These are phyloP conservation scores for Sebastes oblongus DNA, from an alignment of 2,797 vertebrate genomes.

Conservation along the genomic window DNA sequence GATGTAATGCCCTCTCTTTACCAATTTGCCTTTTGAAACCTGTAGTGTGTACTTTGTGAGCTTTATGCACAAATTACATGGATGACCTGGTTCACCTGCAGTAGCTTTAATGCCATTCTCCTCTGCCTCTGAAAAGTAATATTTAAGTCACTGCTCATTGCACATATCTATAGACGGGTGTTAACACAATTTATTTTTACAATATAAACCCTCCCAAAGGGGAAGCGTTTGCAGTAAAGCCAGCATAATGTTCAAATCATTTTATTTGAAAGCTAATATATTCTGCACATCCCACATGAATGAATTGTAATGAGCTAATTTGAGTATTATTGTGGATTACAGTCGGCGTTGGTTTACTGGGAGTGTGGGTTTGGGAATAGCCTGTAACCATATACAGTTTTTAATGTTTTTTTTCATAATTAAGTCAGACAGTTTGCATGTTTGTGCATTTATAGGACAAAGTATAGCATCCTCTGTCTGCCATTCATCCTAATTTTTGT, in stretches of 20 bases:
- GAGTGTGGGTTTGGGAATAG: conserved; percentile 22
- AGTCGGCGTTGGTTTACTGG: conserved; percentile 11
- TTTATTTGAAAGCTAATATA: conserved; percentile 41
- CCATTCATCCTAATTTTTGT: background rate
- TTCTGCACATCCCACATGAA: conserved; percentile 49
- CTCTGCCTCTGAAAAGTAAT: background rate
- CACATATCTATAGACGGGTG: conserved; percentile 8
- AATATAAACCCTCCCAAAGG: conserved; percentile 20
- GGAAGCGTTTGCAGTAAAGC: conserved; percentile 2
- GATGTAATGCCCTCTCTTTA: background rate
- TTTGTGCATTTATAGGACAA: conserved; percentile 17
- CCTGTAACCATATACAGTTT: conserved; percentile 5
- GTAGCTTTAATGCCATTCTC: background rate
- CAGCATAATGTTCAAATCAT: conserved; percentile 44
- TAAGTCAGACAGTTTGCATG: background rate
- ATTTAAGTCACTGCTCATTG: background rate
- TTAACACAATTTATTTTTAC: conserved; percentile 9
- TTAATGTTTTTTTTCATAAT: conserved; percentile 19
- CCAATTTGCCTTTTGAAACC: background rate
- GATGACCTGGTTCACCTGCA: background rate
- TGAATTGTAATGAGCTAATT: conserved; percentile 51
- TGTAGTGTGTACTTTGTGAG: background rate
- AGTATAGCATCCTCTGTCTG: background rate
- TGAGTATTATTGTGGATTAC: conserved; percentile 46
- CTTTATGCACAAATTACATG: background rate